phyloP scores from a whole-genome alignment of 1,140 invertebrate species.

The Heliconius eleuchia region DNA sequence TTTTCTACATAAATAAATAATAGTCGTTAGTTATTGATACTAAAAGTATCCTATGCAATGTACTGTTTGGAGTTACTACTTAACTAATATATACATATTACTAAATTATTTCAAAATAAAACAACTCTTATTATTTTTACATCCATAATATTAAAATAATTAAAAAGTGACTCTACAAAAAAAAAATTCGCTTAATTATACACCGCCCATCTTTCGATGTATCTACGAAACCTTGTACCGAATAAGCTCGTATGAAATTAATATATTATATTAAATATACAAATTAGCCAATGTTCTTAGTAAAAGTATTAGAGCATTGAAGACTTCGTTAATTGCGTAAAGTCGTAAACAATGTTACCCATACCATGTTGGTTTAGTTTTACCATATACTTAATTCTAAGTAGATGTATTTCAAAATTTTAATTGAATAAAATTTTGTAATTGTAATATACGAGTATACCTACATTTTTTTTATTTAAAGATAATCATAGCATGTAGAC shows the following conservation, averaged over 20 bases:
- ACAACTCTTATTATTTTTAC: not conserved
- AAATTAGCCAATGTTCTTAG: conserved; percentile 54
- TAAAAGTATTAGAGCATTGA: conserved; percentile 52
- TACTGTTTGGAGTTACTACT: not conserved
- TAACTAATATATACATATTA: not conserved
- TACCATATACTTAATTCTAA: not conserved
- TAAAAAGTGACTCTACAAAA: not conserved
- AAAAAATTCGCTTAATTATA: conserved; percentile 6
- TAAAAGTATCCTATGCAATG: not conserved
- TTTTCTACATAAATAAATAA: not conserved
- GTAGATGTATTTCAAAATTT: not conserved
- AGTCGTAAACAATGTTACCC: conserved; percentile 42
- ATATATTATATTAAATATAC: conserved; percentile 47
- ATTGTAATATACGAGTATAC: not conserved
- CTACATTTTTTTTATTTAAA: not conserved
- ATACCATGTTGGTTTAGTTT: conserved; percentile 38
- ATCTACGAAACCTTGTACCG: conserved; percentile 44
- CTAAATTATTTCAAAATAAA: not conserved
- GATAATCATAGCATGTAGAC: too few relatives aligned
- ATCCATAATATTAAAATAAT: not conserved
- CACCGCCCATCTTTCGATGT: conserved; percentile 18
- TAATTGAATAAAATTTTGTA: not conserved
- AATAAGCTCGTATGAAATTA: conserved; percentile 41
- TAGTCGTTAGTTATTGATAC: not conserved
- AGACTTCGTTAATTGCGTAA: conserved; percentile 41